Evolutionary conservation across 1,140 invertebrate species (phyloP), one percentile per base, ranked within the genome.

Genomic region (Magallana gigas): DNA sequence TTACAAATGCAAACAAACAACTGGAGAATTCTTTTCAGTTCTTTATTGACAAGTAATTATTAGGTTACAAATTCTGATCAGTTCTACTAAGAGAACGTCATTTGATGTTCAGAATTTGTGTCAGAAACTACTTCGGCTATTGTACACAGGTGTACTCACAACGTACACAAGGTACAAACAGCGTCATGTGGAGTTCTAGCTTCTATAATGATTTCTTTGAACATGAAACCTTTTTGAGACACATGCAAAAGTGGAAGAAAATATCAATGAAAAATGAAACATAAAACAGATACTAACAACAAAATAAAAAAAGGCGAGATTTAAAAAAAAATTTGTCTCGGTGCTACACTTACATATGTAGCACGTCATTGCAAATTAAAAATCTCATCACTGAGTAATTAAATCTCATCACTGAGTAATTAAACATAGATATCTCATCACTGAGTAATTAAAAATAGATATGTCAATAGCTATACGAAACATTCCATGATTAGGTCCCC

Each of bases 61-160:
- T 5, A 36, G 9, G 29, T 36, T 12, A 76, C 68, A 76, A 68
- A 36, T 12, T 76, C 64, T 29, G 23, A 18, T 76, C 68, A 76
- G 68, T 36, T 76, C 68, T 36, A 76, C 68, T 29, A 8, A 29
- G 23, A 36, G 68, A 76, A 76, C 68, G 68, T 76, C 68, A 76
- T 76, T 76, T 76, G 68, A 11, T 36, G 64, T 76, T 6, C 18
- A 76, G 64, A 23, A 23, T 29, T 76, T 76, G 11, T 48, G 68
- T 76, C 23, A 76, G 29, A 76, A 76, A 76, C 23, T 76, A 29
- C 7, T 29, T 76, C 68, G 23, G 68, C 68, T 36, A 18, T 29
- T 29, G 14, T 9, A 76, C 36, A 76, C 1, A 48, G 36, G 36
- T 5, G 36, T 48, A 48, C 36, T 48, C 36, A 48, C 2, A 2